Evolutionary conservation across 1,140 invertebrate genomes (phyloP).

Genomic region (Apis mellifera): Amel_HAv3.1 CM009943.2:8296501-8297000

Average conservation of each 20-base stretch:
- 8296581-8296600: slow-evolving; percentile 38
- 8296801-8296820: no score
- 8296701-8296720: not conserved
- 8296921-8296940: no score
- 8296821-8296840: no score
- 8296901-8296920: no score
- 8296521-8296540: not conserved
- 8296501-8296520: not conserved
- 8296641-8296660: slow-evolving; percentile 37
- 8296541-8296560: slow-evolving; percentile 18
- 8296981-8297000: slow-evolving; percentile 47
- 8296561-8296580: slow-evolving; percentile 28
- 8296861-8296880: no score
- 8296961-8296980: slow-evolving; percentile 6
- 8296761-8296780: no score
- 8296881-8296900: no score
- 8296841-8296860: not conserved
- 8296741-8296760: no score
- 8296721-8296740: no score
- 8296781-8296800: no score
- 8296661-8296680: slow-evolving; percentile 29
- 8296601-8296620: slow-evolving; percentile 40
- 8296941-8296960: not conserved
- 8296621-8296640: slow-evolving; percentile 40
- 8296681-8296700: slow-evolving; percentile 10